Conservation (phyloP, 2,113 vertebrate genomes). For the Galbula dea region DNA sequence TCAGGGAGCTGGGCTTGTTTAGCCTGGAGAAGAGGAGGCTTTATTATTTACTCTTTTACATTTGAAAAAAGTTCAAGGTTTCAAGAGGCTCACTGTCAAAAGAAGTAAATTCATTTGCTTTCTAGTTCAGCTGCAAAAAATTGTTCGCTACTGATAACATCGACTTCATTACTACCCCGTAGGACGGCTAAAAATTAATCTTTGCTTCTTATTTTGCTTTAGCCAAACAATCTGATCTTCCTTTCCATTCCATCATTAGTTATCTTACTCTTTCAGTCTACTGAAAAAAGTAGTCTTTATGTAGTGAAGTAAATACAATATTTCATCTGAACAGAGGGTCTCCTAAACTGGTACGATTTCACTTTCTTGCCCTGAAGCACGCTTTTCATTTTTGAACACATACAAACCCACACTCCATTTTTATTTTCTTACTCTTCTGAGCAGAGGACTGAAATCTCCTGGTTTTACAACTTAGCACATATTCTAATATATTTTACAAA, state of each 20-base stretch:
- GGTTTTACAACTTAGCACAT: neutral
- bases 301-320: neutral
- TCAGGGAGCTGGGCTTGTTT: too few relatives aligned
- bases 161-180: neutral
- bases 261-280: neutral
- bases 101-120: neutral
- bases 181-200: neutral
- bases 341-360: neutral
- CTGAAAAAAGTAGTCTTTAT: neutral
- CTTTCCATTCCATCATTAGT: neutral
- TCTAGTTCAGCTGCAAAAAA: neutral
- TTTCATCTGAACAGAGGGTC: neutral
- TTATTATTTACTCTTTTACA: neutral
- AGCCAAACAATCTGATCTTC: neutral
- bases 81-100: neutral
- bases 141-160: neutral
- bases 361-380: neutral
- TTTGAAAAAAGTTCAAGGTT: neutral
- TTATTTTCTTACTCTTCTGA: neutral
- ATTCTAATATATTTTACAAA: neutral
- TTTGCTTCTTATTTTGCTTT: neutral
- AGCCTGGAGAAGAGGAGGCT: too few relatives aligned
- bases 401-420: rapidly evolving
- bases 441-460: neutral
- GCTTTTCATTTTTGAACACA: neutral